Conservation (phyloP, 1,140 invertebrate species). For the Latrodectus geometricus region DNA sequence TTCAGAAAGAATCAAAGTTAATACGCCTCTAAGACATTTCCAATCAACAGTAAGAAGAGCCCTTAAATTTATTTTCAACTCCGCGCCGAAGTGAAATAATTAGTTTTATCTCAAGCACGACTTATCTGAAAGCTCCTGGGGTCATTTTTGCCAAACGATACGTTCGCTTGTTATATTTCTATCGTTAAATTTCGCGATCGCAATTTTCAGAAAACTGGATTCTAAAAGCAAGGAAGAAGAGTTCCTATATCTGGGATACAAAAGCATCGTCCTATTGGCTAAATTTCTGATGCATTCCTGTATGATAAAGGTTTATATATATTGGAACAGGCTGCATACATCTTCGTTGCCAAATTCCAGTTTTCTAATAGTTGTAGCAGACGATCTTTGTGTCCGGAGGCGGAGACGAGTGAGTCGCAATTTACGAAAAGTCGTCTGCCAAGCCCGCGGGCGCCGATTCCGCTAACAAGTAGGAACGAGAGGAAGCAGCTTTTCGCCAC, state of each 20-base stretch:
- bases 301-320: not conserved
- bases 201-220: conserved; percentile 7
- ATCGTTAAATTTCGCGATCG: conserved; percentile 36
- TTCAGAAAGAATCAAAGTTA: conserved; percentile 1
- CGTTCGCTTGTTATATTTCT: conserved; percentile 39
- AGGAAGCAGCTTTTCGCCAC: not conserved
- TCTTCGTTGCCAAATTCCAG: conserved; percentile 32
- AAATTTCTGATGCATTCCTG: conserved; percentile 20
- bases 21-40: conserved; percentile 11
- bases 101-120: conserved; percentile 23
- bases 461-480: conserved; percentile 50
- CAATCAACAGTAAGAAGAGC: conserved; percentile 22
- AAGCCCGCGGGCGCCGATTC: conserved; percentile 14
- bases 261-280: conserved; percentile 26
- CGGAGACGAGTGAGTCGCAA: conserved; percentile 16
- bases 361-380: conserved; percentile 43
- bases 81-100: conserved; percentile 20
- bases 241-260: not conserved
- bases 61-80: conserved; percentile 45
- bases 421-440: conserved; percentile 57
- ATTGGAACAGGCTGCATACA: conserved; percentile 26
- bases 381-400: conserved; percentile 42
- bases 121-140: not conserved
- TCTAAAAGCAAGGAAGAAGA: conserved; percentile 16
- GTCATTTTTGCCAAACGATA: conserved; percentile 23